Conservation (phyloP, 2,113 vertebrate genomes). For the Crotalus viridis region DNA sequence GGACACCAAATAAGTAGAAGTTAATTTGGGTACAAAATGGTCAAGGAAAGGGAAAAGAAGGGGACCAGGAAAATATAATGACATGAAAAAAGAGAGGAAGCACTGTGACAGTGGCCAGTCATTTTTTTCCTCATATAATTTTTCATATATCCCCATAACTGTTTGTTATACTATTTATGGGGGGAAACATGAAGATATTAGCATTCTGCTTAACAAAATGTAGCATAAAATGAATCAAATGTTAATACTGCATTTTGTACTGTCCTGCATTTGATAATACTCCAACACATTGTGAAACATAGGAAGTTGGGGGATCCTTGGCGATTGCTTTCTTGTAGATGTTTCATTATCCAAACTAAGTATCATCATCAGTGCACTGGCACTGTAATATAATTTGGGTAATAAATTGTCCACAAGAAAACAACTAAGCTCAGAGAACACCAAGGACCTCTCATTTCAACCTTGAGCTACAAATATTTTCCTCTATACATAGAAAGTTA, state of each 20-base stretch:
- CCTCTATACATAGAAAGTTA: neutral
- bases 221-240: neutral
- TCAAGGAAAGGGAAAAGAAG: neutral
- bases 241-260: constrained; percentile 15
- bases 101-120: neutral
- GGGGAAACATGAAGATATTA: neutral
- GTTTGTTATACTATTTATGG: neutral
- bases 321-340: neutral
- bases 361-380: neutral
- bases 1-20: neutral
- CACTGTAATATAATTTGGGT: neutral
- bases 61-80: neutral
- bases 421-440: neutral
- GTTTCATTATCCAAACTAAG: neutral
- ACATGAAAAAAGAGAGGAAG: neutral
- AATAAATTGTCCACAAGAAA: neutral
- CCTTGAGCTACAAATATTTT: neutral
- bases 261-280: neutral
- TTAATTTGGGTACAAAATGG: neutral
- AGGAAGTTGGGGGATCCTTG: neutral
- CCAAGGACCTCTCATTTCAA: neutral
- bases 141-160: neutral
- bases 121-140: neutral
- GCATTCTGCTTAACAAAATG: neutral
- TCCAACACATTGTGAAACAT: neutral